Evolutionary conservation across 2,113 vertebrate species (phyloP), one percentile per base, ranked within the genome.

Genomic region (Morone saxatilis): DNA sequence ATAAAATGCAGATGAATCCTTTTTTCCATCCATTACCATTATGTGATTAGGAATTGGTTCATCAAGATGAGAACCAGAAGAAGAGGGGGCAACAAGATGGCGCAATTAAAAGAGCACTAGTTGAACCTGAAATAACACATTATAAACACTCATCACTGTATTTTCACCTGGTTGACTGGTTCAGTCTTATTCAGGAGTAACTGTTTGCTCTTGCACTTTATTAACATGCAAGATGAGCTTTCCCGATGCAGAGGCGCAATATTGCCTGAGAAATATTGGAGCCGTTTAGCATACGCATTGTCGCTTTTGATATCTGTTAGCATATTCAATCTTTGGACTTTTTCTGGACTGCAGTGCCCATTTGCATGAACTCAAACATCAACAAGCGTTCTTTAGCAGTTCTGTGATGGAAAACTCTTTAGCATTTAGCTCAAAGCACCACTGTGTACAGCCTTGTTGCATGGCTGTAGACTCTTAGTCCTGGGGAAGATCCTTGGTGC

Each of bases 231-330:
- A 40, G 43, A 66, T 69, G 22, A 65, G 54, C 71, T 47, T 25
- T 61, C 47, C 31, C 66, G 47, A 71, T 71, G 66, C 5, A 0
- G 59, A 50, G 31, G 31, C 31, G 43, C 48, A 51, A 56, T 67
- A 73, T 41, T 69, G 66, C 59, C 31, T 53, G 41, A 31, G 56
- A 85, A 76, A 69, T 63, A 68, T 8, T 62, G 54, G 11, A 68
- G 61, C 67, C 76, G 61, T 72, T 88, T 63, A 72, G 56, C 62
- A 72, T 80, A 83, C 62, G 83, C 47, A 69, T 76, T 76, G 67
- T 88, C 12, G 14, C 48, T 73, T 2, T 36, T 65, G 50, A 72
- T 77, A 70, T 82, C 47, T 61, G 57, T 71, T 75, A 22, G 72
- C 36, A 63, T 77, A 78, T 67, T 16, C 47, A 70, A 66, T 76